phyloP scores from a whole-genome alignment of 1,140 invertebrate species.

The Forficula auricularia region DNA sequence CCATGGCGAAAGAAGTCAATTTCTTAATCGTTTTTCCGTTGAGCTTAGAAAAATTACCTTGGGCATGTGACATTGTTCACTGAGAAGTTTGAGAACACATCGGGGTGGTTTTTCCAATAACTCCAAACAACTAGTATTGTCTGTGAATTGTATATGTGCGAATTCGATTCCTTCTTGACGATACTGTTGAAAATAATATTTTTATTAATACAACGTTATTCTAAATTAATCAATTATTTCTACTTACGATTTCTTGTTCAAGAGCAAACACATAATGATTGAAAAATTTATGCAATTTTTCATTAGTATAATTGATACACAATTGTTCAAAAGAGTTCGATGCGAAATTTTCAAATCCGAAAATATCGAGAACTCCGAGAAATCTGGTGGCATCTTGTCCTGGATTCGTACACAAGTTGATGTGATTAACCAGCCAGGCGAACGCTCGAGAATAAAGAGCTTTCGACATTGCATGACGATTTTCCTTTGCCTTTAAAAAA shows the following conservation, averaged over 20 bases:
- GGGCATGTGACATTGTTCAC: conserved; percentile 86
- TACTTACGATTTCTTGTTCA: conserved; percentile 79
- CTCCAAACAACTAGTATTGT: conserved; percentile 76
- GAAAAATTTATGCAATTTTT: conserved; percentile 97
- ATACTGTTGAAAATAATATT: conserved; percentile 58
- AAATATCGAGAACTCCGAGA: conserved; percentile 87
- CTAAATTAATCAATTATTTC: too few relatives aligned
- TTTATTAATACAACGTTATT: conserved; percentile 4
- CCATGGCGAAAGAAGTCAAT: too few relatives aligned
- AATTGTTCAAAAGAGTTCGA: conserved; percentile 90
- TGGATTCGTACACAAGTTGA: conserved; percentile 80
- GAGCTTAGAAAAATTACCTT: conserved; percentile 41
- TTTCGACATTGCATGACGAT: conserved; percentile 78
- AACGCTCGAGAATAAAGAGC: conserved; percentile 80
- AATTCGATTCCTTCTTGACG: conserved; percentile 74
- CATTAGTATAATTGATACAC: conserved; percentile 97
- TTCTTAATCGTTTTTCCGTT: too few relatives aligned
- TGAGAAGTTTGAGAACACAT: conserved; percentile 70
- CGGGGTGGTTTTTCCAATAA: conserved; percentile 77
- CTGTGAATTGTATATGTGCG: conserved; percentile 77
- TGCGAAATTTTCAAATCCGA: conserved; percentile 92
- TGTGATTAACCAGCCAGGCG: conserved; percentile 81
- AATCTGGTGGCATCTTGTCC: conserved; percentile 62
- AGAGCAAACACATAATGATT: conserved; percentile 89
- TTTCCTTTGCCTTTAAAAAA: conserved; percentile 54